Base-by-base conservation (phyloP, 2,113 vertebrate species). In the Chunga burmeisteri region DNA sequence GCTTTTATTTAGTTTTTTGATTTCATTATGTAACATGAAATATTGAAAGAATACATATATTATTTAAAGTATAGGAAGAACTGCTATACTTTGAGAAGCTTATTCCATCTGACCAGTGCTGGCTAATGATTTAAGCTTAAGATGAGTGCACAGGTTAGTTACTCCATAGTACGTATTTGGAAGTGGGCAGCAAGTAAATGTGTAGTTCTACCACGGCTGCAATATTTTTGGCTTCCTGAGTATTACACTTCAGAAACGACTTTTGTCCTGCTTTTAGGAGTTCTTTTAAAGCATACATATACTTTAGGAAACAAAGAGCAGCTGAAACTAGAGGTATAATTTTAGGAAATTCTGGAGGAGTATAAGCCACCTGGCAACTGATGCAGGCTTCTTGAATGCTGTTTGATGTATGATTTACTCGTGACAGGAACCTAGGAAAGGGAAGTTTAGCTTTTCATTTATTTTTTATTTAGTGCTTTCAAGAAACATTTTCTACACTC, bases 261-360 rank as follows among this genome's bases (percentile, higher is more conserved):
- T 90, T 86, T 84, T 88, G 52, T 8, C 2, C 3, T 82, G 47
- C 29, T 80, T 79, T 46, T 79, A 85, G 62, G 25, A 75, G 79
- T 71, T 71, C 21, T 88, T 79, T 81, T 50, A 59, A 75, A 72
- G 38, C 10, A 6, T 46, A 34, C 10, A 10, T 77, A 14, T 23
- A 23, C 20, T 79, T 80, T 13, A 3, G 12, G 32, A 91, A 77
- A 61, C 58, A 71, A 68, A 77, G 49, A 78, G 22, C 38, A 32
- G 68, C 47, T 94, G 72, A 63, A 80, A 61, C 44, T 91, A 50
- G 53, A 80, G 32, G 20, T 77, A 36, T 65, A 89, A 73, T 93
- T 93, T 94, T 73, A 78, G 88, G 73, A 78, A 83, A 34, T 65
- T 93, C 59, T 93, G 78, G 63, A 74, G 73, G 53, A 92, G 46